phyloP scores from a whole-genome alignment of 1,140 invertebrate species.

The Sitobion miscanthi region DNA sequence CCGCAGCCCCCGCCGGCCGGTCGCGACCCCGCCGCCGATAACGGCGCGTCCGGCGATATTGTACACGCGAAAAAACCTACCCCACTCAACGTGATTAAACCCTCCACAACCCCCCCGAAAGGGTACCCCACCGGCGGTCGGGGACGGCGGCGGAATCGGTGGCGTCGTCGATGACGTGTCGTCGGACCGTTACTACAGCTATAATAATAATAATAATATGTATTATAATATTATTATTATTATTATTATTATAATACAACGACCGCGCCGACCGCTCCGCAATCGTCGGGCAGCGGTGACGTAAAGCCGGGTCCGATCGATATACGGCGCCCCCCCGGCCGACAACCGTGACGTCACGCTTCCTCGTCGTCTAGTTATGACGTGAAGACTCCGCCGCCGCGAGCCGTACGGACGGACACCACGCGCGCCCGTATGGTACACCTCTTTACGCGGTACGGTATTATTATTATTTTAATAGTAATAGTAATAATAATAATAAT shows the following conservation, averaged over 20 bases:
- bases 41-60: not conserved
- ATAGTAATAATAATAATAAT: not conserved
- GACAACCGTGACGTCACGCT: constrained; percentile 13
- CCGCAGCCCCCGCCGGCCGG: too few relatives aligned
- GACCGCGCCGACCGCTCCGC: too few relatives aligned
- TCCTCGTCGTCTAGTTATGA: not conserved
- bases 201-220: too few relatives aligned
- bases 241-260: not conserved
- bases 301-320: not conserved
- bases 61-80: not conserved
- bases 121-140: not conserved
- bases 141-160: not conserved
- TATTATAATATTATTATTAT: not conserved
- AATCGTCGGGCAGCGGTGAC: not conserved
- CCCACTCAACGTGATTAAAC: not conserved
- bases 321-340: not conserved
- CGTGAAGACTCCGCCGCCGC: constrained; percentile 4
- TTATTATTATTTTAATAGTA: not conserved
- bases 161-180: constrained; percentile 28
- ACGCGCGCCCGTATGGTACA: not conserved
- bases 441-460: not conserved
- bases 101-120: not conserved
- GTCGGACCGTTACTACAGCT: not conserved
- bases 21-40: not conserved
- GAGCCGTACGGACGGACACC: not conserved